A percentile compares a stretch with the other conserved stretches of the same genome.
phyloP scores from a whole-genome alignment of 2,113 vertebrate genomes.

The Phaethon lepturus region DNA sequence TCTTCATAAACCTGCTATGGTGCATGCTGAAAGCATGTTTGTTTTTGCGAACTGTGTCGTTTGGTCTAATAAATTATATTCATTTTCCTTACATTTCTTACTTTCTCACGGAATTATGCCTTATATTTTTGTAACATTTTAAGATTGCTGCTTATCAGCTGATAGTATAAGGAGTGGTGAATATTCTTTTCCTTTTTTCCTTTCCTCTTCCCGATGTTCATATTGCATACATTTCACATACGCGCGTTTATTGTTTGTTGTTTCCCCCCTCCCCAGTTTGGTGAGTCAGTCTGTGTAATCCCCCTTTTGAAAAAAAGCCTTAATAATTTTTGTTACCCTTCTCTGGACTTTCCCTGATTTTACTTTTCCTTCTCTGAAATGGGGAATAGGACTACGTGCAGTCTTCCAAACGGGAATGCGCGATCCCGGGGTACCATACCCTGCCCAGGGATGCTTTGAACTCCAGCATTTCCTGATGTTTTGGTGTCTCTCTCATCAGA shows the following conservation, averaged over 20 bases:
- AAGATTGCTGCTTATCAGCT: not conserved
- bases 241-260: not conserved
- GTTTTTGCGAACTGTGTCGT: not conserved
- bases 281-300: not conserved
- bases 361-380: not conserved
- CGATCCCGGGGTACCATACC: rapidly evolving
- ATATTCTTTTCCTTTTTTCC: not conserved
- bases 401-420: not conserved
- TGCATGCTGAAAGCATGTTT: not conserved
- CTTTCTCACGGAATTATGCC: not conserved
- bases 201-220: not conserved
- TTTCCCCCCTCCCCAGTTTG: not conserved
- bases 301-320: not conserved
- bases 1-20: not conserved
- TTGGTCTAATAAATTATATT: not conserved
- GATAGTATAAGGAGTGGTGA: not conserved
- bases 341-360: not conserved
- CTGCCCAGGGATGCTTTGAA: not conserved
- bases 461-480: not conserved
- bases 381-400: rapidly evolving
- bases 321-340: not conserved
- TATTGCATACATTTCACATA: not conserved
- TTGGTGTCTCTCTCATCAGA: not conserved
- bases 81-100: not conserved
- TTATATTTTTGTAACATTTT: not conserved